Evolutionary conservation across 1,140 invertebrate species (phyloP).

Genomic region (Bombus pascuorum): DNA sequence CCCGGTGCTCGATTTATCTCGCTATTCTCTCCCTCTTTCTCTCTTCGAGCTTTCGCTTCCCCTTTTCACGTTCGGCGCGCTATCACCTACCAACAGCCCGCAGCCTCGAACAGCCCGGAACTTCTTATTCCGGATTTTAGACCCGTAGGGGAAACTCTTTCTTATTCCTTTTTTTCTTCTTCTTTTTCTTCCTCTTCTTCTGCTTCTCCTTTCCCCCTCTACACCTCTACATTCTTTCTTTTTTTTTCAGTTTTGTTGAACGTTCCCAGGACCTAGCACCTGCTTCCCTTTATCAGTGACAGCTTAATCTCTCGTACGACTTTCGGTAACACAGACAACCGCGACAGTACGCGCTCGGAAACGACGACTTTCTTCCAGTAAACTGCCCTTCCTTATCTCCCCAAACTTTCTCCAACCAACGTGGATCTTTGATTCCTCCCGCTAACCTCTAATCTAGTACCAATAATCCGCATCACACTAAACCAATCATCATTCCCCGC

Average conservation of each 20-base stretch:
- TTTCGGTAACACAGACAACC: conserved; percentile 52
- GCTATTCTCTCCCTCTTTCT: conserved; percentile 24
- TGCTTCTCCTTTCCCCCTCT: too few species aligned
- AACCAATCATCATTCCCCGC: too few species aligned
- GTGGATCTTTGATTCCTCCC: conserved; percentile 38
- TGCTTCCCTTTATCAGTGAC: conserved; percentile 60
- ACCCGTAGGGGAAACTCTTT: conserved; percentile 62
- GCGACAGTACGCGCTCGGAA: conserved; percentile 30
- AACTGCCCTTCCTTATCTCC: conserved; percentile 21
- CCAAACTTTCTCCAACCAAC: not conserved
- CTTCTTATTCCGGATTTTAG: conserved; percentile 73
- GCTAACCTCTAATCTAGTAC: conserved; percentile 39
- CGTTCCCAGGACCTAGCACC: conserved; percentile 31
- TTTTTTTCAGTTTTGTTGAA: conserved; percentile 6
- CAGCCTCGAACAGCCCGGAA: conserved; percentile 68
- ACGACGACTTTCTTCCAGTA: conserved; percentile 35
- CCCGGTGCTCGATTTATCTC: conserved; percentile 70
- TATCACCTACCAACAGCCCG: conserved; percentile 67
- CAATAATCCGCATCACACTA: conserved; percentile 34
- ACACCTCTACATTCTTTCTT: not conserved
- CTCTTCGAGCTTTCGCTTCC: conserved; percentile 17
- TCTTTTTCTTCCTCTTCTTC: not conserved
- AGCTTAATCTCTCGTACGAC: conserved; percentile 66
- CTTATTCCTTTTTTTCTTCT: conserved; percentile 39
- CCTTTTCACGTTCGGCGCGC: conserved; percentile 39